phyloP scores from a whole-genome alignment of 2,113 vertebrate genomes.

The Callospermophilus lateralis region DNA sequence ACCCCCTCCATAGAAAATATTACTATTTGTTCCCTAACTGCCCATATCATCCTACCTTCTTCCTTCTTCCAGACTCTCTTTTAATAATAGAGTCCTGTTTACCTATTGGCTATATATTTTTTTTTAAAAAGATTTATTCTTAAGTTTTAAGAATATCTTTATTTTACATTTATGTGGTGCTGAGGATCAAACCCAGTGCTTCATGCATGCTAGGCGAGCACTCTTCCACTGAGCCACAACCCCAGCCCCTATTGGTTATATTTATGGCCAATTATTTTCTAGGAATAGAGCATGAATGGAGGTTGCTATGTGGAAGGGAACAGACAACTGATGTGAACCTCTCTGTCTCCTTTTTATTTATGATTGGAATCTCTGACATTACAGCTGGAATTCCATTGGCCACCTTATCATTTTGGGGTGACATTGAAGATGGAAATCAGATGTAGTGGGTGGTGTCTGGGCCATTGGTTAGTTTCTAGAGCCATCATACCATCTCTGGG shows the following conservation, averaged over 20 bases:
- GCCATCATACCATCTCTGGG: not conserved
- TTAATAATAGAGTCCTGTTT: not conserved
- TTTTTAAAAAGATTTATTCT: too few species aligned
- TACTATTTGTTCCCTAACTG: not conserved
- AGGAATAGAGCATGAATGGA: not conserved
- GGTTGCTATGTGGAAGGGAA: not conserved
- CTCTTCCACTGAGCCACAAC: too few species aligned
- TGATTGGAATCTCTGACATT: not conserved
- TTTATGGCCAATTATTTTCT: not conserved
- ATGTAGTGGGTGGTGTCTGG: not conserved
- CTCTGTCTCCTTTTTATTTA: not conserved
- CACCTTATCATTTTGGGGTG: not conserved
- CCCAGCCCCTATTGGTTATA: not conserved
- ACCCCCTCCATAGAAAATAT: not conserved
- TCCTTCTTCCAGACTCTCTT: not conserved
- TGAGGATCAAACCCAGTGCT: too few species aligned
- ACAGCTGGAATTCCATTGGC: not conserved
- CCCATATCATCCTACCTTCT: not conserved
- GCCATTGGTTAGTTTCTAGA: not conserved
- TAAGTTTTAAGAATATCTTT: too few species aligned
- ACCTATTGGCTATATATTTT: not conserved
- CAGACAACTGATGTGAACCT: not conserved
- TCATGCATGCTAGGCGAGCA: too few species aligned
- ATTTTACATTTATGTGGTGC: too few species aligned
- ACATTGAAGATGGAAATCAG: not conserved